Evolutionary conservation across 2,113 vertebrate genomes (phyloP), one percentile per base, ranked within the genome.

Genomic region (Solea solea): DNA sequence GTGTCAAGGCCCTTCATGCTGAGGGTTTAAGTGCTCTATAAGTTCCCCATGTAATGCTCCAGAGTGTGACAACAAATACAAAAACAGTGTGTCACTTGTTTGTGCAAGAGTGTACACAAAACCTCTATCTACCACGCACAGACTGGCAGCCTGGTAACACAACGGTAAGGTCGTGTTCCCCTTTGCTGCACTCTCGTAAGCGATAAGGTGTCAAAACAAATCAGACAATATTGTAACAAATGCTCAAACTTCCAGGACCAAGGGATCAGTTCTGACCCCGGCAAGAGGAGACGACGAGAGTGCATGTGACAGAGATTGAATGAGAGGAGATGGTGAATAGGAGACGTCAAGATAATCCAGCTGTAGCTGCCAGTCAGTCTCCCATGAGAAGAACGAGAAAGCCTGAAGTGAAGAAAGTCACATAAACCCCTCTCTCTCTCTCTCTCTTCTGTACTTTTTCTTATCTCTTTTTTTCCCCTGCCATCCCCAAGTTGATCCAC

Each of bases 391-490:
- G 55, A 54, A 61, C 21, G 6, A 52, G 56, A 45, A 67, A 64
- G 61, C 80, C 62, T 25, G 62, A 74, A 74, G 76, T 55, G 62
- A 63, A 56, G 69, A 68, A 81, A 87, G 73, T 76, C 74, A 78
- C 86, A 85, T 75, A 78, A 86, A 86, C 61, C 83, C 78, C 64
- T 80, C 52, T 6, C 21, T 21, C 21, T 6, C 21, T 21, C 21
- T 21, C 21, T 21, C 21, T 21, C 64, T 76, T 78, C 68, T 70
- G 21, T 63, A 67, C 60, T 77, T 68, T 68, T 84, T 71, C 76
- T 89, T 82, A 87, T 90, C 90, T 82, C 73, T 72, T 84, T 84
- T 78, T 67, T 81, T 70, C 34, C 34, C 70, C 76, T 76, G 79
- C 78, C 82, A 78, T 88, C 76, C 7, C 70, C 0, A 9, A 80